Evolutionary conservation across 2,113 vertebrate genomes (phyloP).

Genomic region (Sinosuthora webbiana): DNA sequence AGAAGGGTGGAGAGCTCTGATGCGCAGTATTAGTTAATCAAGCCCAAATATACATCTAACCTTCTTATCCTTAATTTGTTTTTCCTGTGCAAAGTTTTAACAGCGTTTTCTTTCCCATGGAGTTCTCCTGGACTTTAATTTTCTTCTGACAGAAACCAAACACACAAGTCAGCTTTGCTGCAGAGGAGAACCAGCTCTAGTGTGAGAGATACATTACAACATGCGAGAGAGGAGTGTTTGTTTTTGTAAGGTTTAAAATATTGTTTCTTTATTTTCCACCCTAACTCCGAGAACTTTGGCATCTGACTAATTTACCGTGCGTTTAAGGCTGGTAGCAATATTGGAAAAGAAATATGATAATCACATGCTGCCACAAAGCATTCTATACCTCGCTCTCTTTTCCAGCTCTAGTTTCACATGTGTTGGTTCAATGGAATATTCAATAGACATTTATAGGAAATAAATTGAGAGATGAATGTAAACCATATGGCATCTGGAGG

Average conservation of each 20-base stretch:
- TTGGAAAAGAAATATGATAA: conserved; percentile 86
- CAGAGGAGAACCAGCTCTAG: conserved; percentile 7
- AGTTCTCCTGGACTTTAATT: conserved; percentile 38
- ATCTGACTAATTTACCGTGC: conserved; percentile 77
- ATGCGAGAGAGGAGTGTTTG: conserved; percentile 65
- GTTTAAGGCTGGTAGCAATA: conserved; percentile 81
- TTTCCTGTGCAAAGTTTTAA: conserved; percentile 41
- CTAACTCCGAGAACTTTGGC: conserved; percentile 71
- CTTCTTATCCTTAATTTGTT: conserved; percentile 37
- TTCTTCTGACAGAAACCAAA: conserved; percentile 66
- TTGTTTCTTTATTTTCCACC: conserved; percentile 74
- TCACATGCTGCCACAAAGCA: conserved; percentile 89
- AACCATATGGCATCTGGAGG: conserved; percentile 97
- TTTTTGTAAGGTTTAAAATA: conserved; percentile 72
- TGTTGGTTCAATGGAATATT: conserved; percentile 91
- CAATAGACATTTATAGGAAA: conserved; percentile 99
- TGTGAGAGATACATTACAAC: conserved; percentile 28
- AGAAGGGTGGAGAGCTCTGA: background rate
- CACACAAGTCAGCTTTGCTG: background rate
- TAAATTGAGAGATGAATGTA: conserved; percentile 98
- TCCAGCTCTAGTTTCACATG: conserved; percentile 91
- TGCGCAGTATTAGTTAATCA: conserved; percentile 14
- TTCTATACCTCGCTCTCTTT: conserved; percentile 84
- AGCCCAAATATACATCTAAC: conserved; percentile 20
- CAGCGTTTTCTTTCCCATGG: conserved; percentile 38